phyloP scores from a whole-genome alignment of 2,797 vertebrate species.

The Cheirogaleus major region DNA sequence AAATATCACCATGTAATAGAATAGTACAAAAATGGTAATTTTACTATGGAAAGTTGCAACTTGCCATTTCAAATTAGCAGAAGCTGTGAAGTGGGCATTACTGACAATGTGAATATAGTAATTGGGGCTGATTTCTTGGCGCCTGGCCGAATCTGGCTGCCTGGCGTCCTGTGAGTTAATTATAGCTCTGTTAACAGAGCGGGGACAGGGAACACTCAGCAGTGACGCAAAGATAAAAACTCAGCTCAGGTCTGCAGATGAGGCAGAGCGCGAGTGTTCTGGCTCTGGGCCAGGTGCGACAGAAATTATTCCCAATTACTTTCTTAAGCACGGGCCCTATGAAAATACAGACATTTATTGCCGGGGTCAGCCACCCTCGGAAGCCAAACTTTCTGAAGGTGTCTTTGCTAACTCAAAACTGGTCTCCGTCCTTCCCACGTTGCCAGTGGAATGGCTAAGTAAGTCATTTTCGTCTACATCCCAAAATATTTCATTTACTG shows the following conservation, averaged over 20 bases:
- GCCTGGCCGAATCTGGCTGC: constrained; percentile 86
- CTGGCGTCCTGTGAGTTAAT: constrained; percentile 91
- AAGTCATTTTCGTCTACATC: not conserved
- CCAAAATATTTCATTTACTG: constrained; percentile 32
- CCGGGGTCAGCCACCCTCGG: not conserved
- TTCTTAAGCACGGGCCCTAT: constrained; percentile 24
- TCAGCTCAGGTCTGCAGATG: constrained; percentile 74
- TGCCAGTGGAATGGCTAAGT: not conserved
- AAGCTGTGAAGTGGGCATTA: constrained; percentile 89
- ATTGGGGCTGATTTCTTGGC: constrained; percentile 94
- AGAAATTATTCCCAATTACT: not conserved
- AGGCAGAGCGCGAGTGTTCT: constrained; percentile 64
- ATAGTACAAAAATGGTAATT: constrained; percentile 80
- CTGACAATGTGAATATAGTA: constrained; percentile 91
- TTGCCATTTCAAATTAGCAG: constrained; percentile 90
- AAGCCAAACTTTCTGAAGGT: not conserved
- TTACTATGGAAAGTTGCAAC: constrained; percentile 84
- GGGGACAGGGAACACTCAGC: constrained; percentile 82
- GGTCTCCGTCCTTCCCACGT: not conserved
- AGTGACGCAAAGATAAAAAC: constrained; percentile 79
- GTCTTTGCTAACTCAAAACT: not conserved
- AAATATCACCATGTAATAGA: constrained; percentile 81
- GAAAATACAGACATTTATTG: not conserved
- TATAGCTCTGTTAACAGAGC: constrained; percentile 86
- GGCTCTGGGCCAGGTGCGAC: constrained; percentile 28